These are phyloP conservation scores for Oryzaephilus surinamensis DNA, from an alignment of 1,140 invertebrate genomes.

Conservation along the genomic window DNA sequence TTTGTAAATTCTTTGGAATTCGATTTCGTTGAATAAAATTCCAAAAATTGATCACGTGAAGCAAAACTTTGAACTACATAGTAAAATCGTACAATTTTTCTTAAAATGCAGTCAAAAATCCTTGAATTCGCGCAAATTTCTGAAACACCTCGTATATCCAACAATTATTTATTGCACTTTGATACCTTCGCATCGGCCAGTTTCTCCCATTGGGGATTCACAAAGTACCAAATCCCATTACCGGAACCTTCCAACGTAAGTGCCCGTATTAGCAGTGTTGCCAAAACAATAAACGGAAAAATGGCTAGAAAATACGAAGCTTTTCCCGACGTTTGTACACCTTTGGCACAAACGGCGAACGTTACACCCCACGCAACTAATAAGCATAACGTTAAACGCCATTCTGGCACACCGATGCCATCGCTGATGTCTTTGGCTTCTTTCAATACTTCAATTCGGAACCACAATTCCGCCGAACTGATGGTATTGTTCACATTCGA, in stretches of 20 bases:
- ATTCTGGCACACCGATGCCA: constrained; percentile 63
- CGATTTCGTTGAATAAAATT: too few species aligned
- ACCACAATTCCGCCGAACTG: constrained; percentile 50
- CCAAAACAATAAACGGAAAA: constrained; percentile 75
- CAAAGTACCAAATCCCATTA: constrained; percentile 63
- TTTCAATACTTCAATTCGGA: constrained; percentile 48
- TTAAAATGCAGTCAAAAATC: too few species aligned
- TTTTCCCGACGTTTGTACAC: constrained; percentile 68
- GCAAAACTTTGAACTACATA: too few species aligned
- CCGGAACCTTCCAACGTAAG: constrained; percentile 63
- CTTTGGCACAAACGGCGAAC: constrained; percentile 65
- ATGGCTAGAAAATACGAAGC: constrained; percentile 74
- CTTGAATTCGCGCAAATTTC: too few species aligned
- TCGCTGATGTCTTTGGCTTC: constrained; percentile 55
- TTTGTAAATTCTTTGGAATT: too few species aligned
- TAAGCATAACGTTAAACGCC: constrained; percentile 66
- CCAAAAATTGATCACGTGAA: too few species aligned
- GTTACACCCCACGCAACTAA: constrained; percentile 66
- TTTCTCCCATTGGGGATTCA: constrained; percentile 52
- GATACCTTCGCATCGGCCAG: constrained; percentile 45
- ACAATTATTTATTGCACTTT: not conserved
- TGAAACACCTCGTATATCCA: too few species aligned
- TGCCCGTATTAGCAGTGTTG: constrained; percentile 61
- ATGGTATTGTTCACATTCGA: constrained; percentile 20
- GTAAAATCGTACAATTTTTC: too few species aligned